Evolutionary conservation across 2,113 vertebrate species (phyloP).

Genomic region (Ictalurus punctatus): DNA sequence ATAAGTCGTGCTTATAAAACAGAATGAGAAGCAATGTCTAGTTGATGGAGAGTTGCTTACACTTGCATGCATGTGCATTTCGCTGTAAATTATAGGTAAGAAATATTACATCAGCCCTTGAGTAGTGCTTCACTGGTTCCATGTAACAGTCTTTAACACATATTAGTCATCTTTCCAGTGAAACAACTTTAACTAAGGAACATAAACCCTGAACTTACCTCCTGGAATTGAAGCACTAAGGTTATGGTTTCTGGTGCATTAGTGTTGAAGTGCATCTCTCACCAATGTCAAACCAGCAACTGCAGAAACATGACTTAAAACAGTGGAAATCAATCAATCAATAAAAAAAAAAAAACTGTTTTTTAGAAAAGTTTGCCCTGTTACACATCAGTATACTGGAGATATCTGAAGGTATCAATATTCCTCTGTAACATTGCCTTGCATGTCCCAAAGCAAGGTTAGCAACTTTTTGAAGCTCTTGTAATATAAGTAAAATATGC

Average conservation of each 20-base stretch:
- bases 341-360: not conserved
- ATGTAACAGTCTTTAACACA: not conserved
- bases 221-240: not conserved
- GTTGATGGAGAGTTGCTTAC: not conserved
- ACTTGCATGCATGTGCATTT: not conserved
- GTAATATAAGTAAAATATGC: not conserved
- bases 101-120: not conserved
- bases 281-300: not conserved
- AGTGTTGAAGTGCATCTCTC: not conserved
- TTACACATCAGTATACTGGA: not conserved
- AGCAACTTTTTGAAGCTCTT: not conserved
- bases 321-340: not conserved
- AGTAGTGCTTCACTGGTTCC: not conserved
- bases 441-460: not conserved
- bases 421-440: not conserved
- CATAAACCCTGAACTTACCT: not conserved
- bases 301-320: not conserved
- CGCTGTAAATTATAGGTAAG: not conserved
- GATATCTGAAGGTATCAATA: not conserved
- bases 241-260: not conserved
- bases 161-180: not conserved
- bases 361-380: not conserved
- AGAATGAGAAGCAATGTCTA: not conserved
- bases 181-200: not conserved
- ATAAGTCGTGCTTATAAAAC: not conserved